Base-by-base conservation (phyloP, 2,797 vertebrate species). In the Neomorphus geoffroyi region DNA sequence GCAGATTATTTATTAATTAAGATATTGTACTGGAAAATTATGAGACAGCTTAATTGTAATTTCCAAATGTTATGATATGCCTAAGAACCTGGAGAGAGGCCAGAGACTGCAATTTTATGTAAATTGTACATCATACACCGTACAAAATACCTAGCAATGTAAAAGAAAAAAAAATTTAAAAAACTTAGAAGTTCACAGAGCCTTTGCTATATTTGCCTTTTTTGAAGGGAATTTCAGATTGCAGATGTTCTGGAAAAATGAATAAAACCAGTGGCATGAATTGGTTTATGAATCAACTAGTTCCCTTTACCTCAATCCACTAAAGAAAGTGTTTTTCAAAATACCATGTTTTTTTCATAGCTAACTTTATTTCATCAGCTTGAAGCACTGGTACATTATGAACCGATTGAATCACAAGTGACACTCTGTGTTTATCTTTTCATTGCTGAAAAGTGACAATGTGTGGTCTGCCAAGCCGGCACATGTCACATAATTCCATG, bases 81-180 rank as follows among this genome's bases (percentile, higher is more conserved):
- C 3, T 45, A 62, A 51, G 32, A 91, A 60, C 16, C 7, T 41
- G 35, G 43, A 80, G 13, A 73, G 6, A 82, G 6, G 33, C 13
- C 33, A 69, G 30, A 84, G 16, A 33, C 6, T 37, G 27, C 6
- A 54, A 32, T 65, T 83, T 83, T 61, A n/a, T 67, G 64, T 45
- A 57, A 51, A 4, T 35, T 78, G 32, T 67, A 71, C 26, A 65
- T 23, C 5, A 28, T 37, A 27, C 4, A 23, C 18, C 73, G 28
- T 27, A 65, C 1, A 26, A 45, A 73, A 27, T 5, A 0, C 0
- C 6, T 7, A 53, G 5, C 3, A 45, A 37, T 37, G 10, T 62
- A 8, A 27, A 48, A 78, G 18, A 45, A 18, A 17, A 45, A 43
- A 17, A 3, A 39, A 37, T 33, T 10, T 57, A 8, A 27, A 58